Evolutionary conservation across 92 coral and sea anemone species (phyloP).

Genomic region (Porites cylindrica): DNA sequence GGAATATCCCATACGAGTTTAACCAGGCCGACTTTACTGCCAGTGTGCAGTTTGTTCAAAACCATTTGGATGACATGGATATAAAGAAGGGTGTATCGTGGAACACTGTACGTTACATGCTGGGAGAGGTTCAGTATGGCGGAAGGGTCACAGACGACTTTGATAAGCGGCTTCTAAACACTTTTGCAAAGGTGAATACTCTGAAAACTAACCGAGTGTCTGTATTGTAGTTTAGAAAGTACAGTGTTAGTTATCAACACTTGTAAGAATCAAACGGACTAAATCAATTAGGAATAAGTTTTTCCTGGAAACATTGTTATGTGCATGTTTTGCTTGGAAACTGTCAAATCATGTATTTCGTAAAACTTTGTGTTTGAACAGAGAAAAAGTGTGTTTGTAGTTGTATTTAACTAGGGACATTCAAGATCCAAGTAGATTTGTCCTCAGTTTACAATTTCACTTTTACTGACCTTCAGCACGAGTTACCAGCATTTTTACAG

Average conservation of each 20-base stretch:
- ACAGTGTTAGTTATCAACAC: not conserved
- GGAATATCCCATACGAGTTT: conserved; percentile 98
- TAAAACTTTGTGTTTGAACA: too few relatives aligned
- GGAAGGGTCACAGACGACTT: conserved; percentile 97
- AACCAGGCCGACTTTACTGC: conserved; percentile 99
- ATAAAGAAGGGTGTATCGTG: conserved; percentile 98
- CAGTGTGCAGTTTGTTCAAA: conserved; percentile 99
- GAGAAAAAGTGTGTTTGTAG: too few relatives aligned
- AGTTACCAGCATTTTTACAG: not conserved
- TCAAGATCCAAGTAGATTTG: too few relatives aligned
- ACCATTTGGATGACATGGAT: conserved; percentile 96
- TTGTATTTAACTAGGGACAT: too few relatives aligned
- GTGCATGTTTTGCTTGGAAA: too few relatives aligned
- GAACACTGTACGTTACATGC: conserved; percentile 97
- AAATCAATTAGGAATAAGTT: too few relatives aligned
- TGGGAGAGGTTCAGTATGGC: conserved; percentile 97
- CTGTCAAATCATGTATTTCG: too few relatives aligned
- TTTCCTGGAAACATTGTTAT: too few relatives aligned
- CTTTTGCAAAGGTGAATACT: conserved; percentile 83
- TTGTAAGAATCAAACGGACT: not conserved
- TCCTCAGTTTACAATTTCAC: too few relatives aligned
- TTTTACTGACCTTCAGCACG: too few relatives aligned
- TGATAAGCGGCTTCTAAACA: conserved; percentile 93
- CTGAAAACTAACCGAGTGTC: not conserved
- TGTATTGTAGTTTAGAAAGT: not conserved